Base-by-base conservation (phyloP, 2,888 invertebrate genomes). In the Sylvicola fuscatus region DNA sequence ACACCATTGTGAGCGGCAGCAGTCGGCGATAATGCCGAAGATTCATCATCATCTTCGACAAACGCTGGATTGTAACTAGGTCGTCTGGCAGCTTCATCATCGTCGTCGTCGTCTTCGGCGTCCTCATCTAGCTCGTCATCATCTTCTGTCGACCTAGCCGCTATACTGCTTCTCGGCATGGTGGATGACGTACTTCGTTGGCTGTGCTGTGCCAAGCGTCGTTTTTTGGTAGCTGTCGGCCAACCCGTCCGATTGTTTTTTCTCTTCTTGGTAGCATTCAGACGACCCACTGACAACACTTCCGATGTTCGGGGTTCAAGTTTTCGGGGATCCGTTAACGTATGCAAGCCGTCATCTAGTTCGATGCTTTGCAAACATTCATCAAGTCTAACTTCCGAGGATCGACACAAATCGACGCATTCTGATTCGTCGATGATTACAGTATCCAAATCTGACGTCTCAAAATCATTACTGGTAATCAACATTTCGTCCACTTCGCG, bases 241-340 rank as follows among this genome's bases (percentile, higher is more conserved):
- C 84, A 84, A 7, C 84, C 84, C 0, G 84, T 84, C 40, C 71
- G 64, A 54, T 83, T 83, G 53, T 73, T 73, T 57, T 76, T 72
- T 2, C 50, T 46, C 38, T 46, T 51, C 42, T 44, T 43, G 21
- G 34, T 27, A 2, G 32, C 16, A 34, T 29, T 35, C 10, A 37
- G 15, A 14, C 21, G 27, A 15, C 28, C 31, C 3, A n/a, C 14
- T 32, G 11, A 21, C 26, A n/a, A 32, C 12, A 14, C 32, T 35
- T 2, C 35, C 12, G 34, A 35, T 13, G 32, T 33, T n/a, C 16
- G 17, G 12, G 31, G 21, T 7, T 32, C 27, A 2, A 30, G 21
- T 13, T 16, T 16, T 3, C 31, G 15, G 12, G 30, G 27, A 27
- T 38, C 38, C 2, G 33, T 17, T 12, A 37, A 34, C 34, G 34